Base-by-base conservation (phyloP, 1,140 invertebrate genomes). In the Aphaenogaster rudis region DNA sequence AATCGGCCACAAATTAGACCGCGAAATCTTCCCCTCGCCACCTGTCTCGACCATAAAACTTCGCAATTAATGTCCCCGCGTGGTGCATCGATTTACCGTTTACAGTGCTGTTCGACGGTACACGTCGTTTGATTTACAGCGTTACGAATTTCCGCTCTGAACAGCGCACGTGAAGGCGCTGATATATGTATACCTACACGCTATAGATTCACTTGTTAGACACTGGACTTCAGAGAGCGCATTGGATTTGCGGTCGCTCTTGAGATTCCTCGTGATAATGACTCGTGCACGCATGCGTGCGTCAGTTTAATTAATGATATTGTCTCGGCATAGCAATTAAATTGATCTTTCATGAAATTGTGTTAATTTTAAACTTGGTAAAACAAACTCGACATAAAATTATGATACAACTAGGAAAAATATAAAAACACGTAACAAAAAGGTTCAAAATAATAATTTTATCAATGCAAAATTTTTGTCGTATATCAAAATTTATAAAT, bases 301-400 rank as follows among this genome's bases (percentile, higher is more conserved):
- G 85, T 89, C 86, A 88, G 52, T 64, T 63, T 91, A 89, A 91
- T 92, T 90, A 91, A 88, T 61, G 87, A 88, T 90, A 85, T 86
- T 50, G 57, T 82, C 61, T 78, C 69, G 52, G 0, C 9, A 45
- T 42, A 45, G 57, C 85, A 86, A 86, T 87, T 76, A 42, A 72
- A 57, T 81, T 9, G 13, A 50, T 54, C 9, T 67, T 67, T 52
- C 36, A 50, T 0, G 17, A 79, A 28, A 39, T 15, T n/a, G 15
- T 15, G 17, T 74, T 59, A 76, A 76, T 28, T 45, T 42, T 52
- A 28, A 42, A 13, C n/a, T 42, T 54, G 28, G 21, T 33, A 77
- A 61, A 21, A 8, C 7, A n/a, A 42, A n/a, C 8, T 21, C 13
- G 13, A 77, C 4, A 39, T 21, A 45, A 67, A 33, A 15, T 17